phyloP scores from a whole-genome alignment of 2,797 vertebrate species.

The Acanthurus leucopareius region DNA sequence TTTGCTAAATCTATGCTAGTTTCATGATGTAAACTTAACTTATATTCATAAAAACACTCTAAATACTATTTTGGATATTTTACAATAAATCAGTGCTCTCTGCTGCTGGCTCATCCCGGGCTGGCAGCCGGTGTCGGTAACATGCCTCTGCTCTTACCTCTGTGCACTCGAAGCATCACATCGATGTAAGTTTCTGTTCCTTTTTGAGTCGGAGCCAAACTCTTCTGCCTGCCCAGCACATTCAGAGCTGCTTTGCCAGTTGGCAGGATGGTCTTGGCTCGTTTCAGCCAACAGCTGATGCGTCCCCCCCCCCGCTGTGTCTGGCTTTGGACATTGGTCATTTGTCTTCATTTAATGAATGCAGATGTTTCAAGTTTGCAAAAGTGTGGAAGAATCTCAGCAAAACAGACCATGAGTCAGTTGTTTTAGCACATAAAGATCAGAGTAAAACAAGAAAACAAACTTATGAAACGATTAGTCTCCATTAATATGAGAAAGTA shows the following conservation, averaged over 20 bases:
- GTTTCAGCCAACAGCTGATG: conserved; percentile 35
- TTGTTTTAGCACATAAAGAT: not conserved
- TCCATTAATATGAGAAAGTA: no score
- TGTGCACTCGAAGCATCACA: conserved; percentile 20
- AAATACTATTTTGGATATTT: not conserved
- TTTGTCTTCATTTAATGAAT: conserved; percentile 46
- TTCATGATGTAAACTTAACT: not conserved
- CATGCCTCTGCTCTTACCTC: conserved; percentile 27
- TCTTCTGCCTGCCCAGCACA: conserved; percentile 18
- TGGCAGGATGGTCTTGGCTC: conserved; percentile 59
- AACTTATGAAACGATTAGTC: not conserved
- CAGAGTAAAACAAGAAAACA: not conserved
- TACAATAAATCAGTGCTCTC: not conserved
- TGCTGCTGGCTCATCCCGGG: not conserved
- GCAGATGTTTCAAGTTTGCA: not conserved
- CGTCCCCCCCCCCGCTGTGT: conserved; percentile 2
- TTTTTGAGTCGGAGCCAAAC: conserved; percentile 30
- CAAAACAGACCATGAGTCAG: not conserved
- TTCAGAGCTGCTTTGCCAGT: conserved; percentile 39
- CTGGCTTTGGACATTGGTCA: conserved; percentile 29
- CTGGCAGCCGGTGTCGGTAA: conserved; percentile 10
- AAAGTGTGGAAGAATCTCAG: not conserved
- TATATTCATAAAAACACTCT: not conserved
- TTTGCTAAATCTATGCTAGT: not conserved
- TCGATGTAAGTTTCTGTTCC: conserved; percentile 30